A percentile compares a stretch with the other conserved stretches of the same genome.
These are phyloP conservation scores for Rhea pennata DNA, from an alignment of 2,113 vertebrate genomes.

Conservation along the genomic window DNA sequence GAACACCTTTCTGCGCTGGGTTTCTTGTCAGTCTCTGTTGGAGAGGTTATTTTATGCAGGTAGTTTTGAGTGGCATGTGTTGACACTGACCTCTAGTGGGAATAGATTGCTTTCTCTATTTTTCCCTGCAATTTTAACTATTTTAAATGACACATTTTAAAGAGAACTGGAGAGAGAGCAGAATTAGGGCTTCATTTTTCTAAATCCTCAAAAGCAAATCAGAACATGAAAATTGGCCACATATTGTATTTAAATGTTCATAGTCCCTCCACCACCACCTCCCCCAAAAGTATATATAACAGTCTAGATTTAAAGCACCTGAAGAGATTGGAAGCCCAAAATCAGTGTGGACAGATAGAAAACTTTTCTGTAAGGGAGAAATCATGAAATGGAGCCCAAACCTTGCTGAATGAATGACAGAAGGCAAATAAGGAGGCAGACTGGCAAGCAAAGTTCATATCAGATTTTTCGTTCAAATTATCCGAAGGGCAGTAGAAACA, in stretches of 20 bases:
- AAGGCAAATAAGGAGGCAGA: not conserved
- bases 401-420: not conserved
- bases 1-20: not conserved
- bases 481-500: not conserved
- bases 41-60: not conserved
- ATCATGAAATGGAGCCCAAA: not conserved
- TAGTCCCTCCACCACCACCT: not conserved
- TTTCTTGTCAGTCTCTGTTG: not conserved
- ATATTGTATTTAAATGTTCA: not conserved
- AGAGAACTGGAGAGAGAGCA: not conserved
- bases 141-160: not conserved
- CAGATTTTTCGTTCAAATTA: not conserved
- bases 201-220: not conserved
- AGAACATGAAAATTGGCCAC: not conserved
- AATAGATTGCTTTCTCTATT: not conserved
- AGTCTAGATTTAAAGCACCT: not conserved
- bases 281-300: not conserved
- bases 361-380: not conserved
- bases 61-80: not conserved
- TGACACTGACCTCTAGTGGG: constrained; percentile 62
- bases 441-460: not conserved
- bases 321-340: not conserved
- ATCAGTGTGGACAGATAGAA: not conserved
- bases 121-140: not conserved
- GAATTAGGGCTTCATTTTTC: not conserved